Percentiles rank a stretch among this genome's conserved stretches.
phyloP scores from a whole-genome alignment of 2,113 vertebrate species.

The Ariopsis seemanni region DNA sequence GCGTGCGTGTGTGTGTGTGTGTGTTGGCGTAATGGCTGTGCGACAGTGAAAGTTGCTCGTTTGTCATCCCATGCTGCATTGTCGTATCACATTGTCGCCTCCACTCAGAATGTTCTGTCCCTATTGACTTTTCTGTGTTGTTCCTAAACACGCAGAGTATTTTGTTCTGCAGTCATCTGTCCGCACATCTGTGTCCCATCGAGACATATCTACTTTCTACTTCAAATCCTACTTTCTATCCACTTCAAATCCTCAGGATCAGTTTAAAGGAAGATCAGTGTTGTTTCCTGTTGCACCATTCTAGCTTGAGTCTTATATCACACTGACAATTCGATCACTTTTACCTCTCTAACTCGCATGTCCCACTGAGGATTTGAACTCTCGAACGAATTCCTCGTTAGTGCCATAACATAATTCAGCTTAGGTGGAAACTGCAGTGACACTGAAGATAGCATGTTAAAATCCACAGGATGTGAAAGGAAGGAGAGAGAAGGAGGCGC shows the following conservation, averaged over 20 bases:
- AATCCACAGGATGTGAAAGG: conserved; percentile 25
- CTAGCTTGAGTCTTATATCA: not conserved
- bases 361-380: not conserved
- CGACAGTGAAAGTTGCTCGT: conserved; percentile 58
- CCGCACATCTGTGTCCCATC: not conserved
- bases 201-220: not conserved
- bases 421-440: not conserved
- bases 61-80: conserved; percentile 67
- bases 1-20: conserved; percentile 64
- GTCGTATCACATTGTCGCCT: conserved; percentile 45
- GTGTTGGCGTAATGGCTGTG: conserved; percentile 57
- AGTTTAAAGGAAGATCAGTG: not conserved
- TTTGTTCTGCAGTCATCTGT: not conserved
- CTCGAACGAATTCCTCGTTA: not conserved
- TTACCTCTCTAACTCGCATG: not conserved
- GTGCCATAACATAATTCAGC: not conserved
- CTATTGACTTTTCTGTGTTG: conserved; percentile 47
- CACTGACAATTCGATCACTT: not conserved
- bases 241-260: not conserved
- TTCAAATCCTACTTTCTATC: not conserved
- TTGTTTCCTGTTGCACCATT: not conserved
- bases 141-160: conserved; percentile 14
- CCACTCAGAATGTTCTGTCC: conserved; percentile 36
- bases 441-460: not conserved
- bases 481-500: conserved; percentile 9